Evolutionary conservation across 2,797 vertebrate genomes (phyloP).

Genomic region (Serranus cabrilla): DNA sequence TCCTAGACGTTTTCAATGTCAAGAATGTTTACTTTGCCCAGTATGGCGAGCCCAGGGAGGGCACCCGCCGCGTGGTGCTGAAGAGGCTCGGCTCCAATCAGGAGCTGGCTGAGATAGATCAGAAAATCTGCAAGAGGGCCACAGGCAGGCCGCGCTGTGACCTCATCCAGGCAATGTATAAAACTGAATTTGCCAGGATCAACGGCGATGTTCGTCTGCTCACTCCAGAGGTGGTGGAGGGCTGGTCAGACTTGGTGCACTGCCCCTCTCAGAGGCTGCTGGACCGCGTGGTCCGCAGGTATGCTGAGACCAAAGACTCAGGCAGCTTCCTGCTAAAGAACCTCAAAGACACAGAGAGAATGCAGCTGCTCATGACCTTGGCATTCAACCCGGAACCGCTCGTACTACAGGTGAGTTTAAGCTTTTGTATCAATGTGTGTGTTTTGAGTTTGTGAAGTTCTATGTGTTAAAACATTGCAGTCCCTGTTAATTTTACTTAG

Average conservation of each 20-base stretch:
- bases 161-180: conserved; percentile 96
- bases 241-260: conserved; percentile 98
- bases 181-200: conserved; percentile 96
- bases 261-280: conserved; percentile 98
- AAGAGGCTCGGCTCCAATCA: conserved; percentile 97
- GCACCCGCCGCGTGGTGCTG: conserved; percentile 95
- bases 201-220: conserved; percentile 98
- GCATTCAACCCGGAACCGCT: conserved; percentile 96
- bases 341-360: conserved; percentile 98
- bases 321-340: conserved; percentile 98
- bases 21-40: conserved; percentile 99
- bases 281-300: conserved; percentile 96
- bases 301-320: conserved; percentile 98
- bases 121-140: conserved; percentile 97
- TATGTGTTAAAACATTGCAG: too few relatives aligned
- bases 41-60: conserved; percentile 97
- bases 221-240: conserved; percentile 97
- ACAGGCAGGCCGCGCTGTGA: conserved; percentile 96
- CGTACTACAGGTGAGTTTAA: conserved; percentile 89
- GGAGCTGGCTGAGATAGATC: conserved; percentile 96
- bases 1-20: conserved; percentile 97
- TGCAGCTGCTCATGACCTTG: conserved; percentile 97
- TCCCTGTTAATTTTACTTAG: too few relatives aligned
- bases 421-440: not conserved
- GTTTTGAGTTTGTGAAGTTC: not conserved